A percentile compares a stretch with the other conserved stretches of the same genome.
phyloP scores from a whole-genome alignment of 1,140 invertebrate species.

The Hirudo medicinalis region DNA sequence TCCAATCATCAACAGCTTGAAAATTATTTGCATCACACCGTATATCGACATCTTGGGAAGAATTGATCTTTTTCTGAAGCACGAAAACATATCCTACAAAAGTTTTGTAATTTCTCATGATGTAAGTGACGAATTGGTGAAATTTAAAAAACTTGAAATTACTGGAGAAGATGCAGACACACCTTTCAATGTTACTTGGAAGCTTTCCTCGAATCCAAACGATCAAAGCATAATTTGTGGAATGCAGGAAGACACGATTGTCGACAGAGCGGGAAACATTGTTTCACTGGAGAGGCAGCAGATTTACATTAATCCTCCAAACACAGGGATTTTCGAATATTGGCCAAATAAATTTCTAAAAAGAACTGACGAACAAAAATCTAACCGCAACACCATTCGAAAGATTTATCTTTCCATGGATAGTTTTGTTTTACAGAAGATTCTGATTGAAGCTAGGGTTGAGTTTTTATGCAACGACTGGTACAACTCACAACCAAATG shows the following conservation, averaged over 20 bases:
- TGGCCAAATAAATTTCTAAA: not conserved
- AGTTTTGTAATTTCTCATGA: not conserved
- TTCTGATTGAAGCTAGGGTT: too few species aligned
- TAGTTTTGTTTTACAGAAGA: not conserved
- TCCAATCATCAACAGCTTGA: not conserved
- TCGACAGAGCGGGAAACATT: not conserved
- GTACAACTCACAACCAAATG: conserved; percentile 2
- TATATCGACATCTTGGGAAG: not conserved
- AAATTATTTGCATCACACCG: not conserved
- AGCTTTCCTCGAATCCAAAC: not conserved
- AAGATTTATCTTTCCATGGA: not conserved
- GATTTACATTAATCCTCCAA: not conserved
- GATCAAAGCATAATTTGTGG: not conserved
- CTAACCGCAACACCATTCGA: too few species aligned
- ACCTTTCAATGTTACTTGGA: conserved; percentile 4
- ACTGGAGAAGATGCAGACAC: not conserved
- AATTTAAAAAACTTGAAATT: not conserved
- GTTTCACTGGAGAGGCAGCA: not conserved
- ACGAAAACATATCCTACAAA: not conserved
- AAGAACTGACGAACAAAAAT: not conserved
- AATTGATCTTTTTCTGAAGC: not conserved
- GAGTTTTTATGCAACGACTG: not conserved
- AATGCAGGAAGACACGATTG: not conserved
- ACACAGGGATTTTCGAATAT: not conserved
- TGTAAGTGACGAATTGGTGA: not conserved